These are phyloP conservation scores for Hydriomena furcata DNA, from an alignment of 2,888 invertebrate species.

Conservation along the genomic window DNA sequence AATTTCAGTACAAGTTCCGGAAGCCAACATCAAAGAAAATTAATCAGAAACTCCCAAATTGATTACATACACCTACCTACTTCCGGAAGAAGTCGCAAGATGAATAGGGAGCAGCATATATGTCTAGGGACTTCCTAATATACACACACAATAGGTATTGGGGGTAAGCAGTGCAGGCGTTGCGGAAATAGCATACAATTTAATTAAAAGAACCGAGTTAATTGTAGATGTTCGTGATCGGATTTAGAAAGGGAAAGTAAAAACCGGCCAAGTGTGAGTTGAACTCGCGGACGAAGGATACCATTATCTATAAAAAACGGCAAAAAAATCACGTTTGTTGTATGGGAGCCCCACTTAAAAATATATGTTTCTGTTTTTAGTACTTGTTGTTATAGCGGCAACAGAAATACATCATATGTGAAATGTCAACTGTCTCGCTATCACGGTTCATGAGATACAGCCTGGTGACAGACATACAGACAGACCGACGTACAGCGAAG, in stretches of 20 bases:
- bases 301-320: too few relatives aligned
- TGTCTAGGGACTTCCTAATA: constrained; percentile 22
- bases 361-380: too few relatives aligned
- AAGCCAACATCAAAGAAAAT: constrained; percentile 4
- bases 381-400: too few relatives aligned
- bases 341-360: too few relatives aligned
- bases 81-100: constrained; percentile 2
- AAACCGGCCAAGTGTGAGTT: too few relatives aligned
- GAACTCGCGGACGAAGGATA: too few relatives aligned
- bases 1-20: neutral
- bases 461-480: too few relatives aligned
- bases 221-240: constrained; percentile 7
- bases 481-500: too few relatives aligned
- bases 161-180: constrained; percentile 31
- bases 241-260: neutral
- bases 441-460: too few relatives aligned
- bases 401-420: too few relatives aligned
- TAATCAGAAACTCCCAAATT: constrained; percentile 10
- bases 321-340: too few relatives aligned
- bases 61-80: neutral
- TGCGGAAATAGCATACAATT: constrained; percentile 31
- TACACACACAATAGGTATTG: constrained; percentile 28
- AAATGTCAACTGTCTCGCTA: too few relatives aligned
- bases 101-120: constrained; percentile 10
- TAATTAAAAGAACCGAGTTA: constrained; percentile 38